Evolutionary conservation across 2,797 vertebrate species (phyloP), one percentile per base, ranked within the genome.

Genomic region (Crypturellus tataupa): DNA sequence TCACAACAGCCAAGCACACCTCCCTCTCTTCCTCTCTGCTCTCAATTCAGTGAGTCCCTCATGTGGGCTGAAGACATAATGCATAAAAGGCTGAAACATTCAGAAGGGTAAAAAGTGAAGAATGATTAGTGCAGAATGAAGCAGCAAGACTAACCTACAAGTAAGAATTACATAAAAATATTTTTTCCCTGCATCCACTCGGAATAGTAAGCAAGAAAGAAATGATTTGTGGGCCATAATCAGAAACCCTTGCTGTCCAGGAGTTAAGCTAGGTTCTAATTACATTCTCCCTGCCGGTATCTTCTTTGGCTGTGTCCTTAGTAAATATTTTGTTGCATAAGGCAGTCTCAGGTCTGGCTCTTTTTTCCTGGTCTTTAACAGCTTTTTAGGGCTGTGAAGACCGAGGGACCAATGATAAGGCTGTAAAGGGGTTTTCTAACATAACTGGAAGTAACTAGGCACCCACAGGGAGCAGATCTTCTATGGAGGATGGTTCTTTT

Each of bases 361-460:
- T 35, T 78, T 72, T 42, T 47, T 59, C 42, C 15, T 69, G 70
- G 17, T 24, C 58, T 82, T 78, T 79, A 56, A 53, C 69, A 44
- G 63, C 63, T 86, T 79, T 90, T 55, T 76, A n/a, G 63, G 14
- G 46, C 39, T 75, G 56, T 39, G 56, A 81, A 65, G 65, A 37
- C 24, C 39, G 31, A 13, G 0, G 6, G 47, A 86, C 64, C 27
- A 60, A 35, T 37, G 35, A 39, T 68, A 49, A 40, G 53, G 55
- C 25, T 85, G 35, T 37, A n/a, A 53, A 82, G 59, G 13, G 44
- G 8, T 51, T 90, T 80, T 94, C n/a, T 39, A 39, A 55, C 47
- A 5, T 60, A 93, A 94, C 39, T 91, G 87, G 85, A 95, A 96
- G 82, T 81, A 75, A 91, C 46, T 4, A 2, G 23, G 85, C 72